A percentile compares a stretch with the other conserved stretches of the same genome.
Conservation (phyloP, 2,797 vertebrate species). For the Typhlichthys eigenmanni region DNA sequence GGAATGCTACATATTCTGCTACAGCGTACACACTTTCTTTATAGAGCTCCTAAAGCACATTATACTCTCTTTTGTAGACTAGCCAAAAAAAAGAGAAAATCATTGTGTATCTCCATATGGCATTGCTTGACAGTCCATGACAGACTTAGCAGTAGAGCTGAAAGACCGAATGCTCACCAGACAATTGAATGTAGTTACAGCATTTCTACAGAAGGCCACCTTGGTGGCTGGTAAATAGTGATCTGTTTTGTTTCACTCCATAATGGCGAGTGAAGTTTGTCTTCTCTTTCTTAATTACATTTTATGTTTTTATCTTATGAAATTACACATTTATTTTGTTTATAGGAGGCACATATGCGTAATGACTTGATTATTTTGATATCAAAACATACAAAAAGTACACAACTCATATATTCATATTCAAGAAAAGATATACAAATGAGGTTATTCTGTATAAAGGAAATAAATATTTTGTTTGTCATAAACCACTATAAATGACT, state of each 20-base stretch:
- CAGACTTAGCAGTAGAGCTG: slow-evolving; percentile 38
- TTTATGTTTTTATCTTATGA: too few species aligned
- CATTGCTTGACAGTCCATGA: too few species aligned
- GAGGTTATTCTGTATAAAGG: background rate
- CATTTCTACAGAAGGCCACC: slow-evolving; percentile 59
- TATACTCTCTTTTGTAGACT: background rate
- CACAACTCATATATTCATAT: too few species aligned
- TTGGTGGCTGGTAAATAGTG: slow-evolving; percentile 58
- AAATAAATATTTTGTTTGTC: too few species aligned
- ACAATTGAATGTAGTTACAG: slow-evolving; percentile 59
- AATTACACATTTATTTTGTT: too few species aligned
- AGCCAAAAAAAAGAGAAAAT: slow-evolving; percentile 12
- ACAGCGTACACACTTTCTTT: slow-evolving; percentile 3
- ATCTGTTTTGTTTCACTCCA: slow-evolving; percentile 48
- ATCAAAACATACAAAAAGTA: too few species aligned
- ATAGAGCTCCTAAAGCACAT: slow-evolving; percentile 17
- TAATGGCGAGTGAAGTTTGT: slow-evolving; percentile 53
- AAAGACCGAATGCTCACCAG: slow-evolving; percentile 50
- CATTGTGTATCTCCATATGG: slow-evolving; percentile 40
- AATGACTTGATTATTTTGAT: too few species aligned
- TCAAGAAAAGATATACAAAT: background rate
- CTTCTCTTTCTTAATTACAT: too few species aligned
- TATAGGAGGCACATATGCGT: too few species aligned
- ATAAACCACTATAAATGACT: too few species aligned
- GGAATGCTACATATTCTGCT: background rate